These are phyloP conservation scores for Zaprionus kolodkinae DNA, from an alignment of 1,140 invertebrate genomes.

Conservation along the genomic window DNA sequence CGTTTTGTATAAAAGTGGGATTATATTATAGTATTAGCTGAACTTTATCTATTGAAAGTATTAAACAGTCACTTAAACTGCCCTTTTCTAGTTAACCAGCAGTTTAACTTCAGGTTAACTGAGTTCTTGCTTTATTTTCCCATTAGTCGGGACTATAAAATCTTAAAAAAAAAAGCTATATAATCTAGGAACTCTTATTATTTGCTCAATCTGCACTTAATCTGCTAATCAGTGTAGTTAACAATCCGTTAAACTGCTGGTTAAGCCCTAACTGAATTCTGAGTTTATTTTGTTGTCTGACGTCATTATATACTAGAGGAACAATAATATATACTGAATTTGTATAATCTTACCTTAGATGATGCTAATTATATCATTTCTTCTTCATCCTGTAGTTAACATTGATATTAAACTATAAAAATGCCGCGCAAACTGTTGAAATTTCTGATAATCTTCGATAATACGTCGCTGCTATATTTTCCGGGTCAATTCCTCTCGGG, in stretches of 20 bases:
- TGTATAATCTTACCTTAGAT: too few species aligned
- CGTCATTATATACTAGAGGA: background rate
- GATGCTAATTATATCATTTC: background rate
- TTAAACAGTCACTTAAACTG: too few species aligned
- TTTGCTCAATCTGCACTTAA: background rate
- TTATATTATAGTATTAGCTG: too few species aligned
- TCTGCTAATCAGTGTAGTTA: background rate
- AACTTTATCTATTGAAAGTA: too few species aligned
- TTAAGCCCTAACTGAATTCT: background rate
- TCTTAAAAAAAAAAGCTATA: too few species aligned
- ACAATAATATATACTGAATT: too few species aligned
- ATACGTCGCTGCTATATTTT: constrained; percentile 96
- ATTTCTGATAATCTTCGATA: constrained; percentile 97
- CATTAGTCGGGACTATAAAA: background rate
- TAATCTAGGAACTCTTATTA: background rate
- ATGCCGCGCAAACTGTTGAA: constrained; percentile 95
- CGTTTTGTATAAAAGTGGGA: too few species aligned
- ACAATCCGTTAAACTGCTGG: background rate
- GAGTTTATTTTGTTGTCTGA: background rate
- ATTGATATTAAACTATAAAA: constrained; percentile 29
- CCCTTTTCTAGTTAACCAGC: background rate
- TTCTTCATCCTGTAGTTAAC: background rate
- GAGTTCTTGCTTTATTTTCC: background rate
- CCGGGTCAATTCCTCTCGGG: constrained; percentile 96
- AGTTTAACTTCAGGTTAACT: background rate